These are phyloP conservation scores for Clarias magur DNA, from an alignment of 2,113 vertebrate species.

Conservation along the genomic window DNA sequence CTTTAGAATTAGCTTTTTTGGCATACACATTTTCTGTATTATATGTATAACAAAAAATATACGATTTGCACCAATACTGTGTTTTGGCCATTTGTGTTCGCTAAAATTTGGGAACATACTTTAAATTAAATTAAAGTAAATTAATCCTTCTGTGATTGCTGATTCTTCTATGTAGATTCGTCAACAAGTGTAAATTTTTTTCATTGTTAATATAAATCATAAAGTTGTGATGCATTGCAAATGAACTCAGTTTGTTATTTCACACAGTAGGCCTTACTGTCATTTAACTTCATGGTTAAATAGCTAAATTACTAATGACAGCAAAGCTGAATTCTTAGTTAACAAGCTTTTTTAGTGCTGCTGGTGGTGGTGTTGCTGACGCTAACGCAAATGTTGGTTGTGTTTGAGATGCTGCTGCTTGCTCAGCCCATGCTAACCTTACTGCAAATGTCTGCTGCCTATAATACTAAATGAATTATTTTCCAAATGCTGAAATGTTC, in stretches of 20 bases:
- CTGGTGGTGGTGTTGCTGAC: neutral
- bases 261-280: neutral
- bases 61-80: too few species aligned
- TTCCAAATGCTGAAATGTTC: constrained; percentile 29
- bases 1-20: too few species aligned
- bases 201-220: neutral
- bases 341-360: neutral
- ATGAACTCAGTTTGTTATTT: neutral
- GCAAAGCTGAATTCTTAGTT: neutral
- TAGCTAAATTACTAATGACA: neutral
- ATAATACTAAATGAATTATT: constrained; percentile 60
- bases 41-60: too few species aligned
- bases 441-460: constrained; percentile 34
- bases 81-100: neutral
- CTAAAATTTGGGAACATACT: neutral
- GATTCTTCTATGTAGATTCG: neutral
- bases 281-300: too few species aligned
- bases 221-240: neutral
- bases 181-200: neutral
- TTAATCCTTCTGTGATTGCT: neutral
- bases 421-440: constrained; percentile 10
- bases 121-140: too few species aligned
- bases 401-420: constrained; percentile 33
- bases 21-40: too few species aligned
- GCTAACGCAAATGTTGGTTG: neutral